These are phyloP conservation scores for Romanomermis culicivorax DNA, from an alignment of 2,888 invertebrate species.

Conservation along the genomic window DNA sequence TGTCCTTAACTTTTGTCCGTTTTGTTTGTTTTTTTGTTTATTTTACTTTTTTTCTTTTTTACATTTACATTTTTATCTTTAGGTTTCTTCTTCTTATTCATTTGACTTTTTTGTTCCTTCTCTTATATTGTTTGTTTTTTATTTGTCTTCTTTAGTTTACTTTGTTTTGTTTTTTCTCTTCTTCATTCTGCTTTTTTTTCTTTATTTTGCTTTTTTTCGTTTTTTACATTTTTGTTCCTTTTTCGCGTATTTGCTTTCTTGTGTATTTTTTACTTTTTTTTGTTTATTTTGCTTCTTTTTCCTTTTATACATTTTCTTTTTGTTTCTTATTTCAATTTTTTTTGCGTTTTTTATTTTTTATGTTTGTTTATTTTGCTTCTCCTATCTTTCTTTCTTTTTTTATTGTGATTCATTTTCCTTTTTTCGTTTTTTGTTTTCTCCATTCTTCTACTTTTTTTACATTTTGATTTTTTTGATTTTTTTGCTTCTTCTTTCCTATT, in stretches of 20 bases:
- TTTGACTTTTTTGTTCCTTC: not conserved
- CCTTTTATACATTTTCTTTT: no score
- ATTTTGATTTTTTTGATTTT: not conserved
- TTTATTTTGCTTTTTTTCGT: not conserved
- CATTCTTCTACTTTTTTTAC: not conserved
- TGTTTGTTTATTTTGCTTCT: no score
- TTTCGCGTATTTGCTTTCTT: not conserved
- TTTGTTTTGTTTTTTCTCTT: no score
- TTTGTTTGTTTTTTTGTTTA: not conserved
- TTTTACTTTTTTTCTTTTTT: not conserved
- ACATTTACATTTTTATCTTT: not conserved
- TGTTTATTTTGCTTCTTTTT: not conserved
- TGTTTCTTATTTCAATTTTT: not conserved
- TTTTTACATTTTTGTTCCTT: not conserved
- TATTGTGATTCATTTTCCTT: no score
- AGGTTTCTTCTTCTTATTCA: not conserved
- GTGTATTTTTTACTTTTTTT: not conserved
- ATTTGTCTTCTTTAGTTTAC: no score
- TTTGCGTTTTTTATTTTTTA: not conserved
- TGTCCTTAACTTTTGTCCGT: no score
- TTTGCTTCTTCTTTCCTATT: conserved; percentile 1
- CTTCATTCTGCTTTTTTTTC: no score
- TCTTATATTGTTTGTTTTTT: not conserved
- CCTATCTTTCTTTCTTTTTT: no score
- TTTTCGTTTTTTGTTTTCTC: not conserved